Evolutionary conservation across 2,113 vertebrate genomes (phyloP), one percentile per base, ranked within the genome.

Genomic region (Caranx ignobilis): DNA sequence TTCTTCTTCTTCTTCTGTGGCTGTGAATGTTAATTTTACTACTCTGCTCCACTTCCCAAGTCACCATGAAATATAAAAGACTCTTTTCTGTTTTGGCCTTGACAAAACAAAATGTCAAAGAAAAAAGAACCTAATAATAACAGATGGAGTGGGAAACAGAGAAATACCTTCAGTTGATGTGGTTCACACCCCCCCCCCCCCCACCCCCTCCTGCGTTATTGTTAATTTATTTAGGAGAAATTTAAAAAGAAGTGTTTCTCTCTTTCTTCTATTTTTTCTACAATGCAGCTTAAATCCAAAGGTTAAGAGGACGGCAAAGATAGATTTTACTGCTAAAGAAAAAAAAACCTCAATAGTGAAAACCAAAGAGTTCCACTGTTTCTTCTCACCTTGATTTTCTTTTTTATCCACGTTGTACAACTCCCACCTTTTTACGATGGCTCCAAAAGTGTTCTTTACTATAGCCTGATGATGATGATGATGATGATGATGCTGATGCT

Each of bases 251-350:
- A 85, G 75, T 61, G 0, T 63, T 87, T 83, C 89, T 75, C 82
- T 84, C 81, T 90, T 75, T 81, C 83, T 87, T 82, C 83, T 94
- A 91, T 91, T 88, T 93, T 94, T 93, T 91, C 90, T 92, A 91
- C 89, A 89, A 94, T 88, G 92, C 95, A 95, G 95, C 95, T 96
- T 94, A 85, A 94, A 93, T 94, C 95, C 95, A 96, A 96, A 96
- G 95, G 91, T 94, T 93, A 92, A 87, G 89, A 94, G 90, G 90
- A 94, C 88, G 89, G 89, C 86, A 88, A 93, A 90, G 86, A 90
- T 87, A 95, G 89, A 94, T 94, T 91, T 94, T 92, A 93, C 91
- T 92, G 89, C 87, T 89, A 86, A 89, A 87, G 84, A 84, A 55
- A 85, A 75, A 77, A 89, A 91, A 94, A 94, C 93, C 94, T 94